These are phyloP conservation scores for Tenthredo livida DNA, from an alignment of 2,888 invertebrate genomes.

Conservation along the genomic window DNA sequence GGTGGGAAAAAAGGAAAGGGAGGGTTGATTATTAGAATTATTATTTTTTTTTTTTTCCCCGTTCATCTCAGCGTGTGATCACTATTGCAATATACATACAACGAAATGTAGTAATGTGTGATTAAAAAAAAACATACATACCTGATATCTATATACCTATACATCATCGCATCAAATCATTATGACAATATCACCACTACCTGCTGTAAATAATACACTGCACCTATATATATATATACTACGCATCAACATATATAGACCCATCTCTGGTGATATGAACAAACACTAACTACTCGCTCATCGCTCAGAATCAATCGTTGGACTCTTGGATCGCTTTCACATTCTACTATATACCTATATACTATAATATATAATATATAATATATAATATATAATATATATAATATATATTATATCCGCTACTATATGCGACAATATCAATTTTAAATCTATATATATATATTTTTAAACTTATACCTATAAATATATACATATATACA, in stretches of 20 bases:
- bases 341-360: slow-evolving; percentile 58
- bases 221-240: slow-evolving; percentile 50
- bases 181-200: slow-evolving; percentile 60
- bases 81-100: background rate
- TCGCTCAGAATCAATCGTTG: slow-evolving; percentile 77
- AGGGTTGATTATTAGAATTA: background rate
- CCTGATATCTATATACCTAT: slow-evolving; percentile 56
- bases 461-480: background rate
- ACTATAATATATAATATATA: slow-evolving; percentile 5
- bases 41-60: background rate
- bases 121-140: slow-evolving; percentile 20
- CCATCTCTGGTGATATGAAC: slow-evolving; percentile 75
- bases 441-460: background rate
- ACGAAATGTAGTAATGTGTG: background rate
- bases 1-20: background rate
- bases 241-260: slow-evolving; percentile 73
- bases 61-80: background rate
- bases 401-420: background rate
- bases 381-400: background rate
- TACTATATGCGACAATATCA: background rate
- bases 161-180: slow-evolving; percentile 75
- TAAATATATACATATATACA: background rate
- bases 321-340: slow-evolving; percentile 77
- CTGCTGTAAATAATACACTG: slow-evolving; percentile 74
- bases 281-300: slow-evolving; percentile 73